phyloP scores from a whole-genome alignment of 2,888 invertebrate genomes.

The Synanthedon tipuliformis region DNA sequence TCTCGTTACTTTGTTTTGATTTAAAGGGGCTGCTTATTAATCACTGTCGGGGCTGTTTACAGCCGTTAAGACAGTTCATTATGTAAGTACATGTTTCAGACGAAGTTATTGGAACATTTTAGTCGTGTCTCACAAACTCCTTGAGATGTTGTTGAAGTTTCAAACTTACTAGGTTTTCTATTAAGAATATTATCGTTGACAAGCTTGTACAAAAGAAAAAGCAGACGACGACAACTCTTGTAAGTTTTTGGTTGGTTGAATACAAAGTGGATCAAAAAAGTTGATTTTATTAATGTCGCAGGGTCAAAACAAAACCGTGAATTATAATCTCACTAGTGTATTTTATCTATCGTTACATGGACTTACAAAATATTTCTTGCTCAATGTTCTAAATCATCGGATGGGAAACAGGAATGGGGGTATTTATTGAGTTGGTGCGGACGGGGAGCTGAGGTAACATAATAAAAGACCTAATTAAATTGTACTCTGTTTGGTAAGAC shows the following conservation, averaged over 20 bases:
- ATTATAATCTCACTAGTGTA: no score
- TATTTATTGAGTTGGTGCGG: neutral
- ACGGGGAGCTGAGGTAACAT: neutral
- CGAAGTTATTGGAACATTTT: neutral
- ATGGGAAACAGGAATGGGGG: neutral
- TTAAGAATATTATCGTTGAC: no score
- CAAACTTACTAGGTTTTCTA: no score
- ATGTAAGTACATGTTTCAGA: neutral
- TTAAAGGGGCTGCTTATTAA: slow-evolving; percentile 14
- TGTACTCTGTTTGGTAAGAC: neutral
- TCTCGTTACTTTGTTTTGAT: slow-evolving; percentile 42
- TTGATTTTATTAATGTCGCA: no score
- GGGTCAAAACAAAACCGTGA: no score
- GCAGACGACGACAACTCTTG: no score
- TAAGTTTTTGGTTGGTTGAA: no score
- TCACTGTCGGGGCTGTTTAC: neutral
- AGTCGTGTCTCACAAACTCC: neutral
- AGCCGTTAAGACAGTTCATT: neutral
- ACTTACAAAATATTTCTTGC: no score
- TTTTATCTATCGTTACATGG: no score
- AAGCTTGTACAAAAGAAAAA: no score
- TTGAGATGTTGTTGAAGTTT: no score
- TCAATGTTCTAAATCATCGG: neutral
- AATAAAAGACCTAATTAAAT: neutral
- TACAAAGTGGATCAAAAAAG: no score